Percentiles rank a stretch among this genome's conserved stretches.
Conservation (phyloP, 2,888 invertebrate genomes). For the Ochropleura plecta region DNA sequence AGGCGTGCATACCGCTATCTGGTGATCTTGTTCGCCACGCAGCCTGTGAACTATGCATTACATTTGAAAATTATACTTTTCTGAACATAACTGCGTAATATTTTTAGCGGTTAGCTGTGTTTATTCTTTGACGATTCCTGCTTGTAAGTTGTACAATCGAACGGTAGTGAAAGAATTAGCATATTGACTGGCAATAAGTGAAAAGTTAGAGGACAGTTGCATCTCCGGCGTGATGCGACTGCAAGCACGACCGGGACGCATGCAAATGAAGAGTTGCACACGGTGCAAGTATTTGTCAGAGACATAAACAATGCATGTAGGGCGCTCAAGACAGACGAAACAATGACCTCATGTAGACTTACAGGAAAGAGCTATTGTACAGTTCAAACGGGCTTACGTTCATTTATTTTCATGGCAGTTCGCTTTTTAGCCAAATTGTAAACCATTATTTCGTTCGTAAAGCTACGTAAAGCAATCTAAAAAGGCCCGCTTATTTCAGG, state of each 20-base stretch:
- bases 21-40: conserved; percentile 60
- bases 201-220: conserved; percentile 79
- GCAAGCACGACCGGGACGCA: conserved; percentile 74
- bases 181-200: conserved; percentile 84
- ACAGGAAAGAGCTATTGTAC: conserved; percentile 55
- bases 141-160: conserved; percentile 50
- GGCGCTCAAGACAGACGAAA: conserved; percentile 67
- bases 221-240: conserved; percentile 75
- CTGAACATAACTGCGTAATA: conserved; percentile 14
- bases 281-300: conserved; percentile 71
- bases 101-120: conserved; percentile 30
- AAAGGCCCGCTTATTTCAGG: not conserved
- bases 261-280: conserved; percentile 80
- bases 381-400: conserved; percentile 41
- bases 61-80: conserved; percentile 39
- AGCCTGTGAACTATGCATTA: conserved; percentile 60
- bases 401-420: conserved; percentile 28
- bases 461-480: not conserved
- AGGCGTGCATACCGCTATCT: conserved; percentile 75
- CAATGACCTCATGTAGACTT: conserved; percentile 70
- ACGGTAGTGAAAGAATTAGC: conserved; percentile 78
- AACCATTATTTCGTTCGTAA: conserved; percentile 6
- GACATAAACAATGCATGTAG: conserved; percentile 71
- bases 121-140: conserved; percentile 25
- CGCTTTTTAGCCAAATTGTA: conserved; percentile 11